Base-by-base conservation (phyloP, 2,888 invertebrate species). In the Machimus atricapillus region DNA sequence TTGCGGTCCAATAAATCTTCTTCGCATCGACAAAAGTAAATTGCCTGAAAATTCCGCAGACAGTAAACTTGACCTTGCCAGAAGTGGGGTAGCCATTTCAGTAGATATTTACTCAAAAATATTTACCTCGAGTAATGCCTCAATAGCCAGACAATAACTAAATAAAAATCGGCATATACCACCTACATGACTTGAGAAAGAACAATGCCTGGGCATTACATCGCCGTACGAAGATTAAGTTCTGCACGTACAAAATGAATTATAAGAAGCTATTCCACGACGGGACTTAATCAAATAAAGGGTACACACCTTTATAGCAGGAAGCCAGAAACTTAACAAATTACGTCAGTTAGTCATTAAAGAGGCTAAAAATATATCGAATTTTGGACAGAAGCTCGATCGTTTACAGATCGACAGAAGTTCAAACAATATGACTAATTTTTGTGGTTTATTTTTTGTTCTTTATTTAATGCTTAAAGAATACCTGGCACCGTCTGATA, bases 31-130 rank as follows among this genome's bases (percentile, higher is more conserved):
- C 23, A 23, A 19, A 23, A 27, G 27, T 66, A 66, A 52, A 52
- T 52, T 52, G 52, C 52, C 52, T 6, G 52, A 52, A 5, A 52
- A 66, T 27, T 23, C 27, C 66, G 27, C 56, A 81, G 52, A 27
- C 27, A 52, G n/a, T 56, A 81, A 81, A 56, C 56, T 81, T 81
- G 81, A 81, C 81, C 81, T 81, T 81, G 81, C 16, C 34, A n/a
- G 27, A 27, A 23, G 52, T 52, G 46, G n/a, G 34, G 77, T 77
- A 37, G 23, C 27, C 34, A n/a, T 31, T 8, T 46, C 14, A 12
- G 31, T 52, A 31, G 27, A 27, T 81, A 52, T 81, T 81, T 46
- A 81, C 81, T 81, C 27, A 31, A 81, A 81, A 46, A 81, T 52
- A 34, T 52, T 81, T 52, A 56, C 52, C 19, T 56, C 81, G 19